A percentile compares a stretch with the other conserved stretches of the same genome.
Conservation (phyloP, 2,113 vertebrate genomes). For the Neotoma lepida region DNA sequence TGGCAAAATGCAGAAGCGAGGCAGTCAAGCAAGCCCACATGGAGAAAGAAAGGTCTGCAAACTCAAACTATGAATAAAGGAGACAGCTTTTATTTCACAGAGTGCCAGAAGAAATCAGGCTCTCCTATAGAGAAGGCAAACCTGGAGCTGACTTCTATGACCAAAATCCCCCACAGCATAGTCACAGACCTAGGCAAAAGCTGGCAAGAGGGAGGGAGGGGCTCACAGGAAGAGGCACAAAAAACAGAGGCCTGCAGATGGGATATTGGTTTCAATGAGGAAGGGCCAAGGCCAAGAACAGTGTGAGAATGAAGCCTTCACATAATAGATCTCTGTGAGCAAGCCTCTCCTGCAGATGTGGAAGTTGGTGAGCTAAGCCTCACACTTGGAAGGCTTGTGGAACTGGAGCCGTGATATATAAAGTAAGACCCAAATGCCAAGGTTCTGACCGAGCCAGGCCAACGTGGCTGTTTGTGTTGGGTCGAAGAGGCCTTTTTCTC, state of each 20-base stretch:
- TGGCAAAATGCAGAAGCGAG: not conserved
- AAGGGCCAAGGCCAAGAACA: constrained; percentile 71
- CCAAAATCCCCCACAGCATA: constrained; percentile 61
- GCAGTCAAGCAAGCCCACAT: not conserved
- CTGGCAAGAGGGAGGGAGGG: not conserved
- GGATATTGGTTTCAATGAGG: constrained; percentile 76
- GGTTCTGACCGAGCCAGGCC: constrained; percentile 85
- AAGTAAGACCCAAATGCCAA: constrained; percentile 83
- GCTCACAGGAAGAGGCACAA: not conserved
- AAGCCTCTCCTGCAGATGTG: constrained; percentile 84
- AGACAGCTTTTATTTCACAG: constrained; percentile 53
- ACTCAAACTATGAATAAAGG: not conserved
- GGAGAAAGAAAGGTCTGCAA: constrained; percentile 17
- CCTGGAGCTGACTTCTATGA: constrained; percentile 66
- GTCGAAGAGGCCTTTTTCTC: constrained; percentile 82
- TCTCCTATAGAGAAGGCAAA: constrained; percentile 71
- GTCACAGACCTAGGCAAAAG: not conserved
- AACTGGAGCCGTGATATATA: constrained; percentile 83
- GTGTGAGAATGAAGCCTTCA: constrained; percentile 52
- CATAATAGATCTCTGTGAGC: constrained; percentile 84
- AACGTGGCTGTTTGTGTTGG: constrained; percentile 87
- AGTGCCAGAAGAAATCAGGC: constrained; percentile 67
- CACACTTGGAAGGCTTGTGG: constrained; percentile 80
- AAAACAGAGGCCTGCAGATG: constrained; percentile 57
- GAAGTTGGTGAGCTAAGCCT: constrained; percentile 80